A percentile compares a stretch with the other conserved stretches of the same genome.
phyloP scores from a whole-genome alignment of 2,113 vertebrate species.

The Rhagologus leucostigma region DNA sequence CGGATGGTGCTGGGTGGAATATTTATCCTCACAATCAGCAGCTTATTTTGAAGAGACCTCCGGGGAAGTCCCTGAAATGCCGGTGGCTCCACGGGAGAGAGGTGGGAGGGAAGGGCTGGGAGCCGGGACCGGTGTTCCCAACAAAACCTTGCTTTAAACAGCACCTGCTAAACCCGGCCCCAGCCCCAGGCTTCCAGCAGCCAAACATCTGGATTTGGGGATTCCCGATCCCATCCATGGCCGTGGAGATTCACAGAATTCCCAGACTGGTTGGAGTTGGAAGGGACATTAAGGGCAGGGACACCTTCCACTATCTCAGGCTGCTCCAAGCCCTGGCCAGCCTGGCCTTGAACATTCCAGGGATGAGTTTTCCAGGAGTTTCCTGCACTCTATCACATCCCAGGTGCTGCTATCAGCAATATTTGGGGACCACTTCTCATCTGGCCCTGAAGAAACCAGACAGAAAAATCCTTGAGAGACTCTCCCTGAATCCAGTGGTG shows the following conservation, averaged over 20 bases:
- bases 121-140: neutral
- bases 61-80: neutral
- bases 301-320: neutral
- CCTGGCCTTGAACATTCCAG: neutral
- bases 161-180: neutral
- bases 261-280: neutral
- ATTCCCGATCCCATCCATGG: too few relatives aligned
- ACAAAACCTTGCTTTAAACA: neutral
- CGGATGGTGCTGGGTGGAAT: neutral
- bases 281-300: neutral
- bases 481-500: accelerated
- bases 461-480: accelerated
- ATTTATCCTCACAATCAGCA: neutral
- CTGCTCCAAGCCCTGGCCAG: neutral
- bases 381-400: accelerated
- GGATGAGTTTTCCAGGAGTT: neutral
- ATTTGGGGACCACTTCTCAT: neutral
- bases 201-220: accelerated
- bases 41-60: neutral
- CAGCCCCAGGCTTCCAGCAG: neutral
- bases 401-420: neutral
- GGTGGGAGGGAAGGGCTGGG: neutral
- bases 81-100: neutral
- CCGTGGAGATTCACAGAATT: neutral
- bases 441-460: neutral